Conservation (phyloP, 2,113 vertebrate genomes). For the Pseudorasbora parva region DNA sequence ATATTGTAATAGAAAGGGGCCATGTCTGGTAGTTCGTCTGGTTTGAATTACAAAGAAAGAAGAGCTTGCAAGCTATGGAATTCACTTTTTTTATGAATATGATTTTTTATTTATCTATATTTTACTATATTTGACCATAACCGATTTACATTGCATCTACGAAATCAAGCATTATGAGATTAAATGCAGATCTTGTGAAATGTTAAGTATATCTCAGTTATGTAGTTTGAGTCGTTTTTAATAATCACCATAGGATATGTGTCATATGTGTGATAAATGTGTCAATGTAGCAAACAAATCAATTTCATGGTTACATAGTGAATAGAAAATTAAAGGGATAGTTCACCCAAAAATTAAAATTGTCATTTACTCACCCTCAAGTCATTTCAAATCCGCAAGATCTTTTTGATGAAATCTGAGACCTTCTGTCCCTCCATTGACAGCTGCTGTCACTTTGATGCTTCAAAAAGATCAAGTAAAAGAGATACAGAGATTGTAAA, state of each 20-base stretch:
- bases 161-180: constrained; percentile 16
- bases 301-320: neutral
- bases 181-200: neutral
- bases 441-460: too few species aligned
- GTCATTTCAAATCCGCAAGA: too few species aligned
- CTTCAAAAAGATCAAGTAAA: too few species aligned
- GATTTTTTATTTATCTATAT: too few species aligned
- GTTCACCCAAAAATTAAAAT: too few species aligned
- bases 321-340: neutral
- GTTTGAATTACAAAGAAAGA: constrained; percentile 69
- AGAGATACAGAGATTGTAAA: too few species aligned
- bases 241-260: neutral
- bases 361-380: too few species aligned
- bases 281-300: neutral
- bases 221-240: neutral
- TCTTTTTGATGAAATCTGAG: too few species aligned
- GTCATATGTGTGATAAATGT: neutral
- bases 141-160: constrained; percentile 74
- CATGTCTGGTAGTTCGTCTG: constrained; percentile 36
- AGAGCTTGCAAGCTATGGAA: constrained; percentile 72
- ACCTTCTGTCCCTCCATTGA: too few species aligned
- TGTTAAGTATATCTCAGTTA: neutral
- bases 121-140: constrained; percentile 69
- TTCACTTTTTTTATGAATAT: constrained; percentile 51
- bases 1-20: neutral